Conservation (phyloP, 2,888 invertebrate species). For the Minunthozetes semirufus region DNA sequence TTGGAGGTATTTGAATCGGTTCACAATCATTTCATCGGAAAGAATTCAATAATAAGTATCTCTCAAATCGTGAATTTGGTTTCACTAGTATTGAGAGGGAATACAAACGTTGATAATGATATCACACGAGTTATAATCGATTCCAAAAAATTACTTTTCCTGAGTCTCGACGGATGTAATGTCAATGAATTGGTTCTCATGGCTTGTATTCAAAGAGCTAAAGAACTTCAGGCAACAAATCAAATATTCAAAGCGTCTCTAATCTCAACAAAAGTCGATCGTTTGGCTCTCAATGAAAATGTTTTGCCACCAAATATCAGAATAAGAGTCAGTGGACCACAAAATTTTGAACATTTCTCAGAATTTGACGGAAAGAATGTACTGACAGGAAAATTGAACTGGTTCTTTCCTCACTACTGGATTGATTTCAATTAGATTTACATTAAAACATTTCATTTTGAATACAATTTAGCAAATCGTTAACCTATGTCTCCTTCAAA, state of each 20-base stretch:
- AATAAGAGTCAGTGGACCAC: constrained; percentile 6
- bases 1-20: constrained; percentile 28
- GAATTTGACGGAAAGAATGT: neutral
- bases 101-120: constrained; percentile 17
- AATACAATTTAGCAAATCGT: too few relatives aligned
- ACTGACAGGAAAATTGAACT: too few relatives aligned
- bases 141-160: neutral
- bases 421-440: too few relatives aligned
- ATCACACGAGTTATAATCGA: neutral
- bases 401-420: too few relatives aligned
- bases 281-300: neutral
- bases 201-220: constrained; percentile 11
- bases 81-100: constrained; percentile 13
- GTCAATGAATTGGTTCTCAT: neutral
- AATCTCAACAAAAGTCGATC: constrained; percentile 18
- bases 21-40: constrained; percentile 33
- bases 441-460: too few relatives aligned
- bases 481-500: too few relatives aligned
- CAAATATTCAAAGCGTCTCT: constrained; percentile 8
- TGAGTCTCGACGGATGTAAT: constrained; percentile 32
- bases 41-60: constrained; percentile 7
- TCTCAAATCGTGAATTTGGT: neutral
- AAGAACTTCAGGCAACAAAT: neutral
- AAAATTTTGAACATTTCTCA: neutral
- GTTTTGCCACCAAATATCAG: neutral